phyloP scores from a whole-genome alignment of 2,888 invertebrate species.

The Lasioglossum lativentre region DNA sequence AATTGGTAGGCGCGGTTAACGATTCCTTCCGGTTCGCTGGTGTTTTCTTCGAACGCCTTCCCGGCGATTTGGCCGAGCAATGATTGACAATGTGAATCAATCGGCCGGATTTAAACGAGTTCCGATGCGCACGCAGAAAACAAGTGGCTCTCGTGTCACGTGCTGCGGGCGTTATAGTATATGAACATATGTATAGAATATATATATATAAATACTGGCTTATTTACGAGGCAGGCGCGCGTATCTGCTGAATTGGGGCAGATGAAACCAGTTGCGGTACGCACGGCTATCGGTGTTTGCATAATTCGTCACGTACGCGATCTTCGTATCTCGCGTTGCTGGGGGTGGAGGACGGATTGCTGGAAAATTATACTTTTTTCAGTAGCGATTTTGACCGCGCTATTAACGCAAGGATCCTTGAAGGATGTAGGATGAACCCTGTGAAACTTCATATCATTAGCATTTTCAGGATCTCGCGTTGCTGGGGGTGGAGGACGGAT shows the following conservation, averaged over 20 bases:
- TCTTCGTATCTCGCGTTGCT: background rate
- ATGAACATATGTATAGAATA: background rate
- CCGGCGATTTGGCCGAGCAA: constrained; percentile 10
- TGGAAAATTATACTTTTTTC: background rate
- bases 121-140: constrained; percentile 52
- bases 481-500: constrained; percentile 1
- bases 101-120: constrained; percentile 31
- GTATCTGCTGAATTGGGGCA: constrained; percentile 47
- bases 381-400: background rate
- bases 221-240: constrained; percentile 38
- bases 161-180: constrained; percentile 22
- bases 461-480: background rate
- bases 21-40: background rate
- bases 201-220: background rate
- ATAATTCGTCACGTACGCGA: constrained; percentile 26
- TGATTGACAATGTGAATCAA: constrained; percentile 2
- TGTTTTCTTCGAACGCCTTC: background rate
- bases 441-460: accelerated
- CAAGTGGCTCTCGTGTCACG: constrained; percentile 48
- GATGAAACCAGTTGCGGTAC: constrained; percentile 43
- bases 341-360: background rate
- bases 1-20: background rate
- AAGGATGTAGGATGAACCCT: background rate
- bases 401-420: background rate
- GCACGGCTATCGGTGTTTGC: constrained; percentile 32